Percentiles rank a stretch among this genome's conserved stretches.
Conservation (phyloP, 2,113 vertebrate species). For the Burhinus oedicnemus region DNA sequence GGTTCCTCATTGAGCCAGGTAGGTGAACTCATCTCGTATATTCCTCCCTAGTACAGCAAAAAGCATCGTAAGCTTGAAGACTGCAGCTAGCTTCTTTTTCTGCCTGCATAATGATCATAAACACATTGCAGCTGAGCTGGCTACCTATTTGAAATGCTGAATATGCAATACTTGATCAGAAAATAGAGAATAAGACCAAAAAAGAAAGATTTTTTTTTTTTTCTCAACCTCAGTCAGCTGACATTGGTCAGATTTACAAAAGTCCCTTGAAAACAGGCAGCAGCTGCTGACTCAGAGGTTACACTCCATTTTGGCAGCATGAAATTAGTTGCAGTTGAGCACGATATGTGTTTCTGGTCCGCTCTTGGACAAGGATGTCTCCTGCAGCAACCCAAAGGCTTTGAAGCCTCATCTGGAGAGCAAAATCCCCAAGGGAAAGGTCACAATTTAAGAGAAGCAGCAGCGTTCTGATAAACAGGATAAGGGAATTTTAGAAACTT, state of each 20-base stretch:
- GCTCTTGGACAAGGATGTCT: background rate
- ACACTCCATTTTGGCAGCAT: background rate
- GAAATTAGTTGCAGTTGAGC: conserved; percentile 29
- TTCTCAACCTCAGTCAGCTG: background rate
- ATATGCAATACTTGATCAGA: background rate
- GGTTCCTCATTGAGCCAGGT: background rate
- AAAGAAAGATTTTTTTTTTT: background rate
- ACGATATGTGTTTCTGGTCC: background rate
- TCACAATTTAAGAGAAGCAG: conserved; percentile 38
- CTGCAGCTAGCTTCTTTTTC: background rate
- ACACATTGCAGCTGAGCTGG: background rate
- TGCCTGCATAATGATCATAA: background rate
- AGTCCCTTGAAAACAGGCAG: background rate
- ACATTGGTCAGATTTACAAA: background rate
- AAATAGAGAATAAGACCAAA: background rate
- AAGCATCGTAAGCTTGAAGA: background rate
- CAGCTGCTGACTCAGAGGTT: conserved; percentile 5
- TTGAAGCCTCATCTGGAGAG: conserved; percentile 36
- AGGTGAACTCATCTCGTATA: background rate
- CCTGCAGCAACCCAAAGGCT: conserved; percentile 5
- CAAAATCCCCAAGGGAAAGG: conserved; percentile 46
- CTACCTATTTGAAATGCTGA: background rate
- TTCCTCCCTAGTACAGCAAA: background rate
- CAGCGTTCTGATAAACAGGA: conserved; percentile 51
- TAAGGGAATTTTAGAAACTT: conserved; percentile 62